Evolutionary conservation across 2,797 vertebrate genomes (phyloP), one percentile per base, ranked within the genome.

Genomic region (Cryptoprocta ferox): DNA sequence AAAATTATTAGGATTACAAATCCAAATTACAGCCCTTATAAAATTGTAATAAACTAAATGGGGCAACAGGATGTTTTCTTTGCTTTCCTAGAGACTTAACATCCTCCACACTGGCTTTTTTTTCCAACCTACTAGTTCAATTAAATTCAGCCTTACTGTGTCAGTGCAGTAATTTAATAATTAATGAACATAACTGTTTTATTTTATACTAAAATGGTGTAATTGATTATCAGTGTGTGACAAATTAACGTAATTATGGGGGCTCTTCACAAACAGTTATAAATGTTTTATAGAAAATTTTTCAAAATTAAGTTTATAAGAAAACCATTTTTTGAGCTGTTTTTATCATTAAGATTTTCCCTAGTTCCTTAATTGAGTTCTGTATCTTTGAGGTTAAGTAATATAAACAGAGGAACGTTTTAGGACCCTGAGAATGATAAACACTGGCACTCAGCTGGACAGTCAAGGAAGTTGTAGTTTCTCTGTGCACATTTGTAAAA

Each of bases 401-500:
- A 15, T 87, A 16, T 75, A 91, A 89, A 92, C 19, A 91, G 70
- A 86, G 82, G 30, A 76, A 63, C 16, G 71, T 78, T 79, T 79
- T 75, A 89, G n/a, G 68, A 79, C 14, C 21, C 1, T 83, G 53
- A 90, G 68, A 63, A 15, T 92, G 32, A 11, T 84, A 66, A 93
- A 75, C 32, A 71, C 16, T 84, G 26, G 32, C 85, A 50, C 73
- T 73, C 75, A 39, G 50, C 7, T 18, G 78, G 24, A 45, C 45
- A 48, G 12, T 93, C 39, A 71, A 75, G 35, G 87, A 83, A 53
- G 28, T 28, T 80, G 13, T 26, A 73, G 15, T 75, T 92, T 81
- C 63, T 95, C 19, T 93, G 81, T 76, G 24, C 39, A 91, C 61
- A 81, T 84, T 92, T 94, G 83, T 18, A 39, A 94, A 81, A 94